These are phyloP conservation scores for Ephialtes manifestator DNA, from an alignment of 2,888 invertebrate genomes.

Conservation along the genomic window DNA sequence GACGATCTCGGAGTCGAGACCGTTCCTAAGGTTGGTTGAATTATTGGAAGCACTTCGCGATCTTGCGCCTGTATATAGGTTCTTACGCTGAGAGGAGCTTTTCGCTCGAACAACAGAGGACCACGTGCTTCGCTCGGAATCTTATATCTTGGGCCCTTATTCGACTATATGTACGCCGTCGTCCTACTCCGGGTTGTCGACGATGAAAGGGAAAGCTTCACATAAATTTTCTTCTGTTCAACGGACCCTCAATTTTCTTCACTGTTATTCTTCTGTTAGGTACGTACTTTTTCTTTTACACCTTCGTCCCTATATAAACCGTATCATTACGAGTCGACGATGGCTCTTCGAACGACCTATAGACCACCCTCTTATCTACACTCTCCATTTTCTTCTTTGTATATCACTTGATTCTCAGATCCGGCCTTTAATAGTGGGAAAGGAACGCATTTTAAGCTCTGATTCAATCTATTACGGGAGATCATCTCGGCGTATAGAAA, in stretches of 20 bases:
- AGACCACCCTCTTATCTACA: background rate
- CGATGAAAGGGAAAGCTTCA: constrained; percentile 35
- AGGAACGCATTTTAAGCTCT: background rate
- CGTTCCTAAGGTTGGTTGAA: constrained; percentile 13
- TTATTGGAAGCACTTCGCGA: constrained; percentile 35
- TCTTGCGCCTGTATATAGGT: constrained; percentile 4
- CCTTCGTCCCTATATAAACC: background rate
- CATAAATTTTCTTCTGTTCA: constrained; percentile 13
- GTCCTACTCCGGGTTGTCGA: background rate
- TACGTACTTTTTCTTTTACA: constrained; percentile 5
- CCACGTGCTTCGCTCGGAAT: background rate
- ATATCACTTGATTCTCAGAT: constrained; percentile 6
- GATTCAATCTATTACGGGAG: constrained; percentile 24
- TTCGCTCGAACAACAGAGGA: background rate
- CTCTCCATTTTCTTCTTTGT: constrained; percentile 18
- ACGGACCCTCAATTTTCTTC: constrained; percentile 5
- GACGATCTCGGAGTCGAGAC: background rate
- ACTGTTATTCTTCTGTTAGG: background rate
- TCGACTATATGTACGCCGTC: background rate
- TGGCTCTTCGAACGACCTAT: background rate
- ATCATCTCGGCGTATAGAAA: background rate
- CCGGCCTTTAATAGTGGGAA: background rate
- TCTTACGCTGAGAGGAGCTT: constrained; percentile 6
- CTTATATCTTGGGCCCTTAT: background rate
- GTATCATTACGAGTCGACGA: background rate